Percentiles rank a stretch among this genome's conserved stretches.
Conservation (phyloP, 2,113 vertebrate genomes). For the Rhineura floridana region DNA sequence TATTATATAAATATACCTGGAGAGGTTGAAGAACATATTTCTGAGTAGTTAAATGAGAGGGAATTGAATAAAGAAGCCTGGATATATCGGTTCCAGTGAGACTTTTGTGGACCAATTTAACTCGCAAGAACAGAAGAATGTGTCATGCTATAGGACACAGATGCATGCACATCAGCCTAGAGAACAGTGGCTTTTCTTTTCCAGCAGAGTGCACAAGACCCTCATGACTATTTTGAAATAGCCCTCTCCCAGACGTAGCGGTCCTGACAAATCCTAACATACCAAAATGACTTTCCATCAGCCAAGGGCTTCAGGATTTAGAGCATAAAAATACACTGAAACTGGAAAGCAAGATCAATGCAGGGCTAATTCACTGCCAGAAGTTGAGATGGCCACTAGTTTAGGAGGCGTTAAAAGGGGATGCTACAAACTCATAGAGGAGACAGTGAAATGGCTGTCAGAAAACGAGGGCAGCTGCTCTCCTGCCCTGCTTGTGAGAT, state of each 20-base stretch:
- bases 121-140: not conserved
- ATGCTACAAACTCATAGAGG: too few species aligned
- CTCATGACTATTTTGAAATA: not conserved
- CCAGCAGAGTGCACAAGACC: not conserved
- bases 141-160: not conserved
- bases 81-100: not conserved
- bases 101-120: not conserved
- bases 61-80: not conserved
- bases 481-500: too few species aligned
- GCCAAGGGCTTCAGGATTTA: not conserved
- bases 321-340: not conserved
- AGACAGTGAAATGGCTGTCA: too few species aligned
- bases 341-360: not conserved
- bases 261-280: not conserved
- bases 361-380: too few species aligned
- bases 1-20: not conserved
- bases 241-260: not conserved
- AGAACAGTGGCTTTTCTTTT: not conserved
- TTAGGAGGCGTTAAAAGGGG: too few species aligned
- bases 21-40: slow-evolving; percentile 40
- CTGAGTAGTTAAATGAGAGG: not conserved
- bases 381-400: too few species aligned
- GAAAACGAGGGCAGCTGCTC: too few species aligned
- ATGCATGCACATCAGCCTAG: not conserved
- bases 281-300: not conserved